A percentile compares a stretch with the other conserved stretches of the same genome.
Evolutionary conservation across 2,113 vertebrate species (phyloP).

Genomic region (Serilophus lunatus): DNA sequence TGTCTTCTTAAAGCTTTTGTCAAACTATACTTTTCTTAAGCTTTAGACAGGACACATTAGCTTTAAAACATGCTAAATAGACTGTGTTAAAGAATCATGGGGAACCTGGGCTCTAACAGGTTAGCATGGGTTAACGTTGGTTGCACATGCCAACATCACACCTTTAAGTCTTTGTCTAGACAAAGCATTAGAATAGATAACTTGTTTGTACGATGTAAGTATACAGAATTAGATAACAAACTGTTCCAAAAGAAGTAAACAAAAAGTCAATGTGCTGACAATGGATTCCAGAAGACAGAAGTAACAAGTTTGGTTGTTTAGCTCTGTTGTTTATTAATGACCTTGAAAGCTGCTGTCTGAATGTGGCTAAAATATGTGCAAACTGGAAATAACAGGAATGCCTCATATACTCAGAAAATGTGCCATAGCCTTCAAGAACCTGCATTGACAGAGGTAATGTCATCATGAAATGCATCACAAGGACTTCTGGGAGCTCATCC

Average conservation of each 20-base stretch:
- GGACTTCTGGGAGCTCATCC: background rate
- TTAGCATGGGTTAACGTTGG: conserved; percentile 14
- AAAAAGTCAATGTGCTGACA: conserved; percentile 4
- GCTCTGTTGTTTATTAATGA: background rate
- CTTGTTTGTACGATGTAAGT: conserved; percentile 2
- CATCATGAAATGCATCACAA: background rate
- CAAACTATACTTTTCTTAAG: conserved; percentile 15
- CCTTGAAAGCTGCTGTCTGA: background rate
- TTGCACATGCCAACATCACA: background rate
- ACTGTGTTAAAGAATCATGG: background rate
- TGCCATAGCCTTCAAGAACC: background rate
- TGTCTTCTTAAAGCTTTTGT: conserved; percentile 40
- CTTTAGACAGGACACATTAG: conserved; percentile 16
- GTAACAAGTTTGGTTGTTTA: background rate
- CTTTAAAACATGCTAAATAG: background rate
- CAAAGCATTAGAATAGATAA: conserved; percentile 29
- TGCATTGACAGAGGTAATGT: background rate
- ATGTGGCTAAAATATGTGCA: background rate
- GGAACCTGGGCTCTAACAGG: background rate
- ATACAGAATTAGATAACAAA: conserved; percentile 41
- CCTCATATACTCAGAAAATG: background rate
- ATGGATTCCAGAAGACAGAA: conserved; percentile 7
- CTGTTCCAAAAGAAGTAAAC: background rate
- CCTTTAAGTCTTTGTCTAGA: conserved; percentile 45
- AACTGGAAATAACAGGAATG: background rate